Evolutionary conservation across 2,113 vertebrate species (phyloP).

Genomic region (Coptodon bakossiorum): DNA sequence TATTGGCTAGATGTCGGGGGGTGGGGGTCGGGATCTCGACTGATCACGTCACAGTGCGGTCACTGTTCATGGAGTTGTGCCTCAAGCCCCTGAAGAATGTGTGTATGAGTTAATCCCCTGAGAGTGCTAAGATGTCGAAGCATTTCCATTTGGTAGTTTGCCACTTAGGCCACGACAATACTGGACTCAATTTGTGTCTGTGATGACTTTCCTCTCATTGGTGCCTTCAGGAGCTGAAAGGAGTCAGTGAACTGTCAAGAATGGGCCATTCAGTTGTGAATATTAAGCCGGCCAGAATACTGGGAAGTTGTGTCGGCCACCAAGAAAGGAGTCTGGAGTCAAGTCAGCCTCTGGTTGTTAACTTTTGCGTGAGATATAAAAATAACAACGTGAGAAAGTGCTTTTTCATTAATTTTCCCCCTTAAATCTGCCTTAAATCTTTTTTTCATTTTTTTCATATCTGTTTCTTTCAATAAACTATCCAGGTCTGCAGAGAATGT

Average conservation of each 20-base stretch:
- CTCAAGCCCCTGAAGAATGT: conserved; percentile 58
- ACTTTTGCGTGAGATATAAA: neutral
- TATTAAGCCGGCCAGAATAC: conserved; percentile 52
- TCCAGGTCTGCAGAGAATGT: neutral
- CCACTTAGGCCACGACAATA: conserved; percentile 16
- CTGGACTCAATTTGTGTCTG: conserved; percentile 4
- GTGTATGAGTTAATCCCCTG: conserved; percentile 45
- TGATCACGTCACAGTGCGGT: conserved; percentile 52
- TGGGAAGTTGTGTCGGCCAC: conserved; percentile 10
- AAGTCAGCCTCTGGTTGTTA: neutral
- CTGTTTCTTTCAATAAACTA: neutral
- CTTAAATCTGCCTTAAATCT: neutral
- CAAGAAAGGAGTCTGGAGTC: neutral
- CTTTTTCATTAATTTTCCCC: neutral
- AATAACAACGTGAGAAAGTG: neutral
- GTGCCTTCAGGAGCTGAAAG: conserved; percentile 41
- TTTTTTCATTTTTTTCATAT: neutral
- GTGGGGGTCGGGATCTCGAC: conserved; percentile 1
- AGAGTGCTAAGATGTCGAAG: conserved; percentile 31
- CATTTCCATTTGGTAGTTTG: conserved; percentile 36
- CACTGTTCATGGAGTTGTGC: conserved; percentile 46
- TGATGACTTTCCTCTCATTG: conserved; percentile 47
- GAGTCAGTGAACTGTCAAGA: conserved; percentile 64
- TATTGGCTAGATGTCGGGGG: conserved; percentile 8
- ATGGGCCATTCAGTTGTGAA: conserved; percentile 65